Conservation (phyloP, 2,888 invertebrate genomes). For the Automeris io region DNA sequence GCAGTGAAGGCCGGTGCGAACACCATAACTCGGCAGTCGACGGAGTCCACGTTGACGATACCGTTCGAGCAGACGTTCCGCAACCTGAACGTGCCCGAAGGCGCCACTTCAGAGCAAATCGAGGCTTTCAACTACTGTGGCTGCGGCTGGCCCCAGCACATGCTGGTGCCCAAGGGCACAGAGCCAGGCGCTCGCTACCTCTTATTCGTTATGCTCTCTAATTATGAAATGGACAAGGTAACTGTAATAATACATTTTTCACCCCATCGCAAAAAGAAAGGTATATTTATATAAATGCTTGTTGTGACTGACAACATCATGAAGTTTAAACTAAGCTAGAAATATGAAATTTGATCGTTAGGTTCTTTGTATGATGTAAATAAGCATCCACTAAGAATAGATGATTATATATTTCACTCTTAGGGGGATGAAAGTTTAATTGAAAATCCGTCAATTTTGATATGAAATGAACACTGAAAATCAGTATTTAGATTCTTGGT, state of each 20-base stretch:
- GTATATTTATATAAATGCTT: too few species aligned
- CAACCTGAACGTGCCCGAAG: constrained; percentile 50
- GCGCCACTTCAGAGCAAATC: constrained; percentile 31
- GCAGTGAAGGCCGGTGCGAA: constrained; percentile 78
- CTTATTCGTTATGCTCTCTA: constrained; percentile 68
- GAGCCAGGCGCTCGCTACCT: constrained; percentile 52
- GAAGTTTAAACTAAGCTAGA: too few species aligned
- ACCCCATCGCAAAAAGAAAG: too few species aligned
- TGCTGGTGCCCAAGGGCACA: constrained; percentile 74
- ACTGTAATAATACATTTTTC: constrained; percentile 26
- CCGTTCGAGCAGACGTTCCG: constrained; percentile 78
- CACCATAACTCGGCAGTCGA: constrained; percentile 74
- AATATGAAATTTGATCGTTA: too few species aligned
- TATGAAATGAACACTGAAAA: too few species aligned
- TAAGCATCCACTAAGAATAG: too few species aligned
- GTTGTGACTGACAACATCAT: too few species aligned
- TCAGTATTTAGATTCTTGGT: too few species aligned
- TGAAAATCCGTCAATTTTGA: too few species aligned
- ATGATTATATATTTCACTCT: too few species aligned
- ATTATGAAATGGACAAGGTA: constrained; percentile 64
- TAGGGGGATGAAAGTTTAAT: too few species aligned
- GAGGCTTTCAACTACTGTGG: constrained; percentile 77
- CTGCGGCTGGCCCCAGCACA: constrained; percentile 79
- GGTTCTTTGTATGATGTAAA: too few species aligned
- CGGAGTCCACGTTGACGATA: constrained; percentile 77